Conservation (phyloP, 2,888 invertebrate species). For the Cryptocheilus praepositus region DNA sequence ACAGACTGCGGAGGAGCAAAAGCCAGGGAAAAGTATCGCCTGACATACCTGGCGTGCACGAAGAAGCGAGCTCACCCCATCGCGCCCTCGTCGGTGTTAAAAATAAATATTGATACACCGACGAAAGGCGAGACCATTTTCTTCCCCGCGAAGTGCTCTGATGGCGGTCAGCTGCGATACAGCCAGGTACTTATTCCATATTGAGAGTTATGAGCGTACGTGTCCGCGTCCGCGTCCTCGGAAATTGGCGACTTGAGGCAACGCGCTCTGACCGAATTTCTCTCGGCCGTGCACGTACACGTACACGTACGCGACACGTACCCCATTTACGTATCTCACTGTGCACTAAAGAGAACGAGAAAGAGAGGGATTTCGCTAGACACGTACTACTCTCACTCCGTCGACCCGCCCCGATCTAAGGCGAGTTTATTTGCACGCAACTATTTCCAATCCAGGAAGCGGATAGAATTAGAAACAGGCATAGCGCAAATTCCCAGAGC, state of each 20-base stretch:
- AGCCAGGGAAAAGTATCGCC: too few species aligned
- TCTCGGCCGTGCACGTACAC: slow-evolving; percentile 11
- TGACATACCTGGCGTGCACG: too few species aligned
- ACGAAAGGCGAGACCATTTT: neutral
- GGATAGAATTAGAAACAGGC: slow-evolving; percentile 52
- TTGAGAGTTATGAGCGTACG: slow-evolving; percentile 54
- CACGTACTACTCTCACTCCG: neutral
- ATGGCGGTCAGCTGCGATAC: slow-evolving; percentile 41
- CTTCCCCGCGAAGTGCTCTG: neutral
- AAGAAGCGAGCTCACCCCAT: slow-evolving; percentile 5
- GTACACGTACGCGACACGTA: slow-evolving; percentile 5
- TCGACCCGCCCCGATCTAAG: neutral
- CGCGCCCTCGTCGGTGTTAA: neutral
- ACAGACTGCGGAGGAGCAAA: too few species aligned
- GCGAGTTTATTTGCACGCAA: slow-evolving; percentile 48
- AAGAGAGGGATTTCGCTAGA: slow-evolving; percentile 9
- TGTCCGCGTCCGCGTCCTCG: slow-evolving; percentile 34
- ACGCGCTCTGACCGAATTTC: neutral
- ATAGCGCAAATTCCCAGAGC: slow-evolving; percentile 50
- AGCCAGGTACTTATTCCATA: slow-evolving; percentile 43
- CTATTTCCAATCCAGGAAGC: slow-evolving; percentile 38
- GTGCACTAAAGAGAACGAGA: slow-evolving; percentile 4
- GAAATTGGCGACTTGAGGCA: slow-evolving; percentile 30
- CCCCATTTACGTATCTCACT: slow-evolving; percentile 11
- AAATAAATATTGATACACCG: slow-evolving; percentile 15